Percentiles rank a stretch among this genome's conserved stretches.
Evolutionary conservation across 2,888 invertebrate species (phyloP).

Genomic region (Fragum sueziense): DNA sequence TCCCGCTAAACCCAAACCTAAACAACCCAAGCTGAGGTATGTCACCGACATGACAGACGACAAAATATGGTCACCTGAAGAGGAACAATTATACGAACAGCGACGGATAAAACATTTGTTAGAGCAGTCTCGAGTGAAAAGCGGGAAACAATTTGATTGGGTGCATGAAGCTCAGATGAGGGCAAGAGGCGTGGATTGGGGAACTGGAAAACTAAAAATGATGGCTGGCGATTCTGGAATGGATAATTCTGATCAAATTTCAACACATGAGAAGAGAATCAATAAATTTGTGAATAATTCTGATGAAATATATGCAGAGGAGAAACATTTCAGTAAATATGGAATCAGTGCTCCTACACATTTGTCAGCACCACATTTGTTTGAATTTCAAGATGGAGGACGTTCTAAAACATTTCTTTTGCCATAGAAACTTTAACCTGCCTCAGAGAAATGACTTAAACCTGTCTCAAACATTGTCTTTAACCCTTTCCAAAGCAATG

Average conservation of each 20-base stretch:
- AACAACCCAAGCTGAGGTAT: conserved; percentile 60
- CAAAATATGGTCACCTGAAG: conserved; percentile 49
- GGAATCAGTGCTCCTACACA: conserved; percentile 47
- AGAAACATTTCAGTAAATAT: conserved; percentile 45
- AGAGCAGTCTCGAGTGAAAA: conserved; percentile 67
- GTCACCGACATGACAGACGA: conserved; percentile 46
- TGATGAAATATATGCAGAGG: not conserved
- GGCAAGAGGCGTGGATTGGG: conserved; percentile 50
- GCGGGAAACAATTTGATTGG: conserved; percentile 66
- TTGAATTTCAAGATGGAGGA: conserved; percentile 32
- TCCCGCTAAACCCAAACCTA: conserved; percentile 56
- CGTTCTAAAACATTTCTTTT: conserved; percentile 51
- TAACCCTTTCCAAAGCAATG: no score
- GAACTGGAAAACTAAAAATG: conserved; percentile 27
- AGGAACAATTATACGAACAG: conserved; percentile 66
- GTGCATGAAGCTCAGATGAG: conserved; percentile 56
- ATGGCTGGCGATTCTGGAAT: not conserved
- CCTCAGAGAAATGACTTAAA: no score
- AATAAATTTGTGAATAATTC: conserved; percentile 8
- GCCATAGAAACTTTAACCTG: conserved; percentile 20
- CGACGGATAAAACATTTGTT: conserved; percentile 66
- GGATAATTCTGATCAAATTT: not conserved
- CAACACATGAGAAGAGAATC: not conserved
- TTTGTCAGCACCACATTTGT: conserved; percentile 31
- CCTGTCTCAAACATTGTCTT: no score